phyloP scores from a whole-genome alignment of 2,888 invertebrate genomes.

The Clitarchus hookeri region DNA sequence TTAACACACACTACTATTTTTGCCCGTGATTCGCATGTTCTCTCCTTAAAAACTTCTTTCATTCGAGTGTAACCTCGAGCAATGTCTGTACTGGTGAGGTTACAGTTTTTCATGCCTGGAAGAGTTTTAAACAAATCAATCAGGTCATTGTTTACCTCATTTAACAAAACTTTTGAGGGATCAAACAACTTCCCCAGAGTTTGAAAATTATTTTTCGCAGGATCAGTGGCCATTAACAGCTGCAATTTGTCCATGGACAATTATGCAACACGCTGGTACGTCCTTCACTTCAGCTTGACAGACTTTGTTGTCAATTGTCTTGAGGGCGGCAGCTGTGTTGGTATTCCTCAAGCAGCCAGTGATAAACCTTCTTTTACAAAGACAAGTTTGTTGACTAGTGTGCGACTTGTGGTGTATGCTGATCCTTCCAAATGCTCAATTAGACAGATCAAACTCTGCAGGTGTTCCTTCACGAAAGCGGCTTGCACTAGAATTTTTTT shows the following conservation, averaged over 20 bases:
- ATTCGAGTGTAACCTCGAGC: background rate
- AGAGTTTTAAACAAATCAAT: background rate
- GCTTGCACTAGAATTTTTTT: background rate
- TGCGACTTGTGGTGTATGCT: background rate
- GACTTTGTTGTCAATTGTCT: background rate
- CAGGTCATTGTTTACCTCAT: background rate
- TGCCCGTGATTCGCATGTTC: background rate
- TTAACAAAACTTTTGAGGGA: background rate
- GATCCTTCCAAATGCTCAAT: too few relatives aligned
- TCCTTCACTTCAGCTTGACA: background rate
- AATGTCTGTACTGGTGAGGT: background rate
- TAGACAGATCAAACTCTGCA: too few relatives aligned
- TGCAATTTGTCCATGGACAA: constrained; percentile 4
- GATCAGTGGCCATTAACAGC: constrained; percentile 14
- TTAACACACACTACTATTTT: background rate
- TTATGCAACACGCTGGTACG: background rate
- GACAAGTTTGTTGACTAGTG: background rate
- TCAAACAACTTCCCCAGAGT: background rate
- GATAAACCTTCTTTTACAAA: background rate
- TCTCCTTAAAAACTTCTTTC: background rate
- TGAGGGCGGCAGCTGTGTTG: background rate
- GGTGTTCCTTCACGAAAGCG: too few relatives aligned
- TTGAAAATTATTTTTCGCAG: background rate
- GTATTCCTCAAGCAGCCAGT: background rate
- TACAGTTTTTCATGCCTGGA: background rate